Percentiles rank a stretch among this genome's conserved stretches.
Evolutionary conservation across 2,113 vertebrate genomes (phyloP).

Genomic region (Indri indri): DNA sequence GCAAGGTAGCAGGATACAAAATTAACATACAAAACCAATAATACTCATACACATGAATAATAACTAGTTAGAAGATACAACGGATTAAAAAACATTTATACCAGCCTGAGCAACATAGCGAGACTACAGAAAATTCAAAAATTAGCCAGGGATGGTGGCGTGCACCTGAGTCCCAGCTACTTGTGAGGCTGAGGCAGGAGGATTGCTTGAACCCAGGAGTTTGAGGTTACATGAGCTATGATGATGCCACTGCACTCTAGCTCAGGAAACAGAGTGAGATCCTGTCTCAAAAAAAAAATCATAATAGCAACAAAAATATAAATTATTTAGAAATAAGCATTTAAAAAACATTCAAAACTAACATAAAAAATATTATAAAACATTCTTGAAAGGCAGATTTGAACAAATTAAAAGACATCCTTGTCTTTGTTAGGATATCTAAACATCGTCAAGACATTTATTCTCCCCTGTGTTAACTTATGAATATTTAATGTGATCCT

Average conservation of each 20-base stretch:
- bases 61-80: background rate
- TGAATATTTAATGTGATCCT: background rate
- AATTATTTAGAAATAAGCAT: conserved; percentile 11
- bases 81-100: background rate
- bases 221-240: too few relatives aligned
- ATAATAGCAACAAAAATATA: background rate
- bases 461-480: background rate
- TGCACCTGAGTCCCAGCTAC: too few relatives aligned
- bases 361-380: conserved; percentile 30
- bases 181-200: too few relatives aligned
- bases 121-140: too few relatives aligned
- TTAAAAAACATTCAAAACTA: conserved; percentile 27
- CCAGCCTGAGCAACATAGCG: too few relatives aligned
- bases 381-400: conserved; percentile 12
- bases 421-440: background rate
- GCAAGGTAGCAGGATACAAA: background rate
- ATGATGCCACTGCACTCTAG: too few relatives aligned
- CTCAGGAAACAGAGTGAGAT: too few relatives aligned
- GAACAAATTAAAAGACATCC: conserved; percentile 18
- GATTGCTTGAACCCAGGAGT: too few relatives aligned
- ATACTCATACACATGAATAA: background rate
- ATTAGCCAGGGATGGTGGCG: too few relatives aligned
- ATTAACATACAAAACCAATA: background rate
- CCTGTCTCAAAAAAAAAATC: too few relatives aligned
- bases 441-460: background rate